phyloP scores from a whole-genome alignment of 2,888 invertebrate species.

The Mesochorus sp. region DNA sequence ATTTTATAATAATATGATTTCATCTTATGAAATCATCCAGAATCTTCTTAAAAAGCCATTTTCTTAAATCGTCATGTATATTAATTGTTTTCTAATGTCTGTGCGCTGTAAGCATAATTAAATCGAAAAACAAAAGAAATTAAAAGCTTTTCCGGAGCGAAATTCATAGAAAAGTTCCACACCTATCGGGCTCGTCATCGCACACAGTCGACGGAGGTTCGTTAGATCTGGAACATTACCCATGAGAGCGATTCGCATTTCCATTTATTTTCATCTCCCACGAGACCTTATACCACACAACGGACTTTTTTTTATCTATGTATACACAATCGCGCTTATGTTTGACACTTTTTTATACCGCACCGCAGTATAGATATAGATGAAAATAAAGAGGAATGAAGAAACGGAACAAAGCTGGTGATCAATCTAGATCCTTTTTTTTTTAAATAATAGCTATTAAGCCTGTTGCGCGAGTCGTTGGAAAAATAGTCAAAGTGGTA shows the following conservation, averaged over 20 bases:
- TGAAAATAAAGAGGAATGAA: not conserved
- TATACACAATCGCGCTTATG: not conserved
- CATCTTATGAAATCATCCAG: too few relatives aligned
- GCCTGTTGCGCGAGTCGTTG: not conserved
- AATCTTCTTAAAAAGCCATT: too few relatives aligned
- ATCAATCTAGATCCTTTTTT: conserved; percentile 27
- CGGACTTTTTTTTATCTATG: not conserved
- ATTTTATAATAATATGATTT: too few relatives aligned
- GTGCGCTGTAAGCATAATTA: too few relatives aligned
- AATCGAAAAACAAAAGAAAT: too few relatives aligned
- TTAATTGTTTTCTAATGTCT: too few relatives aligned
- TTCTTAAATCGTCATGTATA: too few relatives aligned
- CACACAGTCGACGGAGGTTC: not conserved
- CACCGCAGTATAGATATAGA: too few relatives aligned
- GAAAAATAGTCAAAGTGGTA: not conserved
- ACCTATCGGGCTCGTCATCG: not conserved
- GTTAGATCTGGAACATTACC: not conserved
- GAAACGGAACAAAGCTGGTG: not conserved
- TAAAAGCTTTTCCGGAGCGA: too few relatives aligned
- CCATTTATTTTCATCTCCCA: conserved; percentile 34
- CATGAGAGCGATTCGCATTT: not conserved
- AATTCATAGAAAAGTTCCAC: too few relatives aligned
- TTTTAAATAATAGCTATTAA: conserved; percentile 26
- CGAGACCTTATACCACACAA: not conserved
- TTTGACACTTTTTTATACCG: not conserved